A percentile compares a stretch with the other conserved stretches of the same genome.
Conservation (phyloP, 2,113 vertebrate genomes). For the Bettongia penicillata region DNA sequence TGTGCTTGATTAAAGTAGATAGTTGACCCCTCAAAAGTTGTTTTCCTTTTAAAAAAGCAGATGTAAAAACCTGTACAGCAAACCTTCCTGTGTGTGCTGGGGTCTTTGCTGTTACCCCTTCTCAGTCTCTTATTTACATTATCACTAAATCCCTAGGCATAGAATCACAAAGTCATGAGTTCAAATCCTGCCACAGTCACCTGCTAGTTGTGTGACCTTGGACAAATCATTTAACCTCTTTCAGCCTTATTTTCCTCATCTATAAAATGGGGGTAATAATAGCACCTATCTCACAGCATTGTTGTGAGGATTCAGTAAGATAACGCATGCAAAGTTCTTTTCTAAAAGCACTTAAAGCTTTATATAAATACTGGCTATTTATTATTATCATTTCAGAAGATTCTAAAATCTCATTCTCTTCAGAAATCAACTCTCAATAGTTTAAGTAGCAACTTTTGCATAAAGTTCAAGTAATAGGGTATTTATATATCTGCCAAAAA, state of each 20-base stretch:
- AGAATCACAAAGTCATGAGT: background rate
- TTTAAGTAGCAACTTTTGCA: background rate
- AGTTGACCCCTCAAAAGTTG: too few species aligned
- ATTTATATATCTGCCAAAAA: slow-evolving; percentile 14
- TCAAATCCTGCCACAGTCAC: background rate
- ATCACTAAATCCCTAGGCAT: background rate
- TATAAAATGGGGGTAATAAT: background rate
- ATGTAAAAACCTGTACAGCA: too few species aligned
- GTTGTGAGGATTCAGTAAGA: background rate
- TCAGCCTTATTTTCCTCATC: background rate
- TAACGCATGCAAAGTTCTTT: background rate
- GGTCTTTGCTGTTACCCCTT: too few species aligned
- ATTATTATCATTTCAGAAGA: background rate
- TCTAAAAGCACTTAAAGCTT: background rate
- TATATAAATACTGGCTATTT: background rate
- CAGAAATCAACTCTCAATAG: slow-evolving; percentile 49
- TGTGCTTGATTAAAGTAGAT: too few species aligned
- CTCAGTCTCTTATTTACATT: background rate
- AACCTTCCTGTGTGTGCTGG: too few species aligned
- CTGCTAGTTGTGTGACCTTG: background rate
- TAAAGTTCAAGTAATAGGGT: slow-evolving; percentile 41
- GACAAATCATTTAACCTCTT: background rate
- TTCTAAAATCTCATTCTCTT: slow-evolving; percentile 59
- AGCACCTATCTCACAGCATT: background rate
- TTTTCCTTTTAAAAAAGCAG: too few species aligned